Percentiles rank a stretch among this genome's conserved stretches.
Conservation (phyloP, 2,797 vertebrate species). For the Spea hammondii region DNA sequence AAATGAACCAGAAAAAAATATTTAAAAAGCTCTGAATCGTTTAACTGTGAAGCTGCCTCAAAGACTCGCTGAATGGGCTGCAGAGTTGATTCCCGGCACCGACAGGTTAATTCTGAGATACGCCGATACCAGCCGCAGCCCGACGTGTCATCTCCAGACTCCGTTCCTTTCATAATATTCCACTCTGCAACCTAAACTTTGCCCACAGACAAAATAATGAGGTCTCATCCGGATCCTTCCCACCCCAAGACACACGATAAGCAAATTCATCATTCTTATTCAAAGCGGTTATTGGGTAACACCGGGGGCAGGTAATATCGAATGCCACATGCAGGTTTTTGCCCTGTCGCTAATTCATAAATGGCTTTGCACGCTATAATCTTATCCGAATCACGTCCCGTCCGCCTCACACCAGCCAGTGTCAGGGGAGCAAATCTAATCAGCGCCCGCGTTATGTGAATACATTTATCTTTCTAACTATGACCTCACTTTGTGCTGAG, state of each 20-base stretch:
- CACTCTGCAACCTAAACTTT: too few species aligned
- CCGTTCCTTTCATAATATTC: background rate
- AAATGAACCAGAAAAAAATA: too few species aligned
- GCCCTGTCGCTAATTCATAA: conserved; percentile 6
- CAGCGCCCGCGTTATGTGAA: background rate
- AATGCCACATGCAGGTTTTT: background rate
- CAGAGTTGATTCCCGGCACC: background rate
- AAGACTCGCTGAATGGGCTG: too few species aligned
- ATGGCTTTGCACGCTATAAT: background rate
- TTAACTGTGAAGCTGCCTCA: too few species aligned
- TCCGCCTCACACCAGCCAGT: background rate
- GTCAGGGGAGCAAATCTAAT: background rate
- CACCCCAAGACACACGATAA: background rate
- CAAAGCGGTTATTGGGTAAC: background rate
- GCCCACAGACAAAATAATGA: too few species aligned
- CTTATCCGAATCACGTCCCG: conserved; percentile 3
- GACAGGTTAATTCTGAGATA: background rate
- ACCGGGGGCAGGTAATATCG: background rate
- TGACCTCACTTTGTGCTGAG: background rate
- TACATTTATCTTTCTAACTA: background rate
- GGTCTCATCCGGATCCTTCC: background rate
- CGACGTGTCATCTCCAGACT: background rate
- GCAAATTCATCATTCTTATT: background rate
- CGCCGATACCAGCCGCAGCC: background rate
- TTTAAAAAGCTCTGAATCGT: too few species aligned